These are phyloP conservation scores for Leuciscus idus DNA, from an alignment of 2,113 vertebrate species.

Conservation along the genomic window DNA sequence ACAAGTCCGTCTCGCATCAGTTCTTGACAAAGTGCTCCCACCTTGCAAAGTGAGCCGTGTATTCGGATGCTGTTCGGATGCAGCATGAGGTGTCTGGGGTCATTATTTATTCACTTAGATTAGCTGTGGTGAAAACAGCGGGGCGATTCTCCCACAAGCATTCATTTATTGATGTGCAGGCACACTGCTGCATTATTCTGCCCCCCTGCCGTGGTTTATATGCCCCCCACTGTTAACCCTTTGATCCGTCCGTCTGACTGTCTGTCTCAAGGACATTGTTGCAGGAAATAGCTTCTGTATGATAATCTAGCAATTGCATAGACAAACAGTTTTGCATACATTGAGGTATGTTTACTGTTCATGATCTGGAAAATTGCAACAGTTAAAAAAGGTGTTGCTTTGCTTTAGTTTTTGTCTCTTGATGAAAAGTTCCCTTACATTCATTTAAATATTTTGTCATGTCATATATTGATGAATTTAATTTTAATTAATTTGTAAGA, in stretches of 20 bases:
- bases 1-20: background rate
- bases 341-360: background rate
- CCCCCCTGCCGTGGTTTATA: slow-evolving; percentile 15
- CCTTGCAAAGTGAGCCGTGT: slow-evolving; percentile 8
- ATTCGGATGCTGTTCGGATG: slow-evolving; percentile 20
- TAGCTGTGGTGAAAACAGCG: slow-evolving; percentile 20
- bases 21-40: slow-evolving; percentile 18
- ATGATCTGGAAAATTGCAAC: background rate
- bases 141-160: slow-evolving; percentile 30
- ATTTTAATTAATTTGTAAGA: too few relatives aligned
- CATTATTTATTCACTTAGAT: slow-evolving; percentile 39
- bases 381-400: background rate
- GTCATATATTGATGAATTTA: background rate
- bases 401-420: background rate
- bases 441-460: background rate
- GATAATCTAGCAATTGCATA: background rate
- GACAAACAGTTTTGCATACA: background rate
- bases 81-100: slow-evolving; percentile 35
- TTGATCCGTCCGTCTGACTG: slow-evolving; percentile 36
- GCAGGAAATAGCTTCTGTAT: slow-evolving; percentile 11
- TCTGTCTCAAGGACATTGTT: slow-evolving; percentile 4
- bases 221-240: slow-evolving; percentile 17
- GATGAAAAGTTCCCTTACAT: background rate
- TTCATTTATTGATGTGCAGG: slow-evolving; percentile 37
- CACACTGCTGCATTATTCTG: slow-evolving; percentile 31